A percentile compares a stretch with the other conserved stretches of the same genome.
Conservation (phyloP, 2,113 vertebrate genomes). For the Myotis yumanensis region DNA sequence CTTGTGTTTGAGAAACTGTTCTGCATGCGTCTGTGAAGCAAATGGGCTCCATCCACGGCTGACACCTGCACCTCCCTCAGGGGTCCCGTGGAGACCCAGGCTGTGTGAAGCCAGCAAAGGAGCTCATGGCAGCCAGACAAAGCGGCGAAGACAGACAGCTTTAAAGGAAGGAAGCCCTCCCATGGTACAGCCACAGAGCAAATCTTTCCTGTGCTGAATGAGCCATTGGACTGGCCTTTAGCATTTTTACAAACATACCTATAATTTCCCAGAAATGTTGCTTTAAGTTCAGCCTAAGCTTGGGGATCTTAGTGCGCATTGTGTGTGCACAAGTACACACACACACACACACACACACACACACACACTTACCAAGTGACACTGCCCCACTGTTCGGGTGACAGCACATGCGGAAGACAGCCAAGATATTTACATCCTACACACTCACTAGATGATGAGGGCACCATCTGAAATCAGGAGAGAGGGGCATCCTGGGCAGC, state of each 20-base stretch:
- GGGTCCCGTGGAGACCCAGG: neutral
- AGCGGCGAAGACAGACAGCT: neutral
- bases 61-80: neutral
- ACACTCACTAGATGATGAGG: neutral
- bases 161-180: neutral
- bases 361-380: neutral
- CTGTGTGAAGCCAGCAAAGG: neutral
- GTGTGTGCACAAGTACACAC: neutral
- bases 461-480: neutral
- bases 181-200: slow-evolving; percentile 47
- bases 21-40: fast-evolving
- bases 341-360: neutral
- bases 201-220: neutral
- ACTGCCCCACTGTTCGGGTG: neutral
- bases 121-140: too few species aligned
- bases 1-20: neutral
- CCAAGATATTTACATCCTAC: neutral
- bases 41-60: neutral
- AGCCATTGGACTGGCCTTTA: neutral
- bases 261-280: neutral
- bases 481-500: neutral
- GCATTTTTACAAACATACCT: neutral
- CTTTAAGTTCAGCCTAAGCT: neutral
- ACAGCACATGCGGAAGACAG: neutral
- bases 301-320: neutral